phyloP scores from a whole-genome alignment of 2,113 vertebrate genomes.

The Spermophilus dauricus region DNA sequence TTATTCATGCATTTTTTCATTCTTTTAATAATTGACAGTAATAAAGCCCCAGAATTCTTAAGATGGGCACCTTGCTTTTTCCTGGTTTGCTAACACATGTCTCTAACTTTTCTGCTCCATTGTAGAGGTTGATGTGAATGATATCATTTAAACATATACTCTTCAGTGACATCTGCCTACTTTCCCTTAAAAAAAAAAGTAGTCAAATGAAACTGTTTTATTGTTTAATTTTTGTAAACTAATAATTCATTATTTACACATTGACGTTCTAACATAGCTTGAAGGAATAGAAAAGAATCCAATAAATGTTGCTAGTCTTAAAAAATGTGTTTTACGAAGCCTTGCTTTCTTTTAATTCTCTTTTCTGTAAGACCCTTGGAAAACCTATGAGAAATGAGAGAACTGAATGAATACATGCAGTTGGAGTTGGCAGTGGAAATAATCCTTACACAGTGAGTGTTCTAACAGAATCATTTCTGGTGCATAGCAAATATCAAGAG shows the following conservation, averaged over 20 bases:
- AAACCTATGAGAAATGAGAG: conserved; percentile 8
- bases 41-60: not conserved
- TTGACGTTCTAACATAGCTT: not conserved
- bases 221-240: conserved; percentile 57
- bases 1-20: conserved; percentile 35
- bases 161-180: not conserved
- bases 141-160: not conserved
- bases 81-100: not conserved
- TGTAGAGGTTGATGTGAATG: not conserved
- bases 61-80: not conserved
- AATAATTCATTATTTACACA: not conserved
- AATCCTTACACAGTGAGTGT: not conserved
- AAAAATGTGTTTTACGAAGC: not conserved
- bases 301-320: not conserved
- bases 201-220: conserved; percentile 62
- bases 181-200: not conserved
- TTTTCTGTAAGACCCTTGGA: not conserved
- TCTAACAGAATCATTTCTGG: not conserved
- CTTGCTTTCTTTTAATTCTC: conserved; percentile 3
- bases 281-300: not conserved
- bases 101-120: not conserved
- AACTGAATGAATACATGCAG: not conserved
- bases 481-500: not conserved
- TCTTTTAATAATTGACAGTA: conserved; percentile 51
- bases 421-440: not conserved